Base-by-base conservation (phyloP, 1,140 invertebrate species). In the Orussus abietinus region DNA sequence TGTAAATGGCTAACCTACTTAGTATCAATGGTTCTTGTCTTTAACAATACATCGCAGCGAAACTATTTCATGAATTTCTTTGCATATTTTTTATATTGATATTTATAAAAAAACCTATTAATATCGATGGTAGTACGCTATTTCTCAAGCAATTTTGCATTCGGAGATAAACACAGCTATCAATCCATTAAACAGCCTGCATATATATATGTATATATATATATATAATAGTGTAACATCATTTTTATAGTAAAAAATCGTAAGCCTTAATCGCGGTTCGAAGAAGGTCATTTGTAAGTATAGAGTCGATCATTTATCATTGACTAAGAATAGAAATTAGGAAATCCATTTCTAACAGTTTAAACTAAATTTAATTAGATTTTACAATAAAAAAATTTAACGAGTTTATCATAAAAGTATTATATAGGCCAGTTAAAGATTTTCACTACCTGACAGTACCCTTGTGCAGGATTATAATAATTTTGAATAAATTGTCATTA, bases 91-190 rank as follows among this genome's bases (percentile, higher is more conserved):
- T n/a, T n/a, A n/a, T n/a, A n/a, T n/a, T n/a, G n/a, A n/a, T n/a
- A n/a, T n/a, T n/a, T n/a, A n/a, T n/a, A n/a, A n/a, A n/a, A n/a
- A n/a, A n/a, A n/a, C n/a, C n/a, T n/a, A n/a, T n/a, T n/a, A n/a
- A n/a, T n/a, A n/a, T n/a, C n/a, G n/a, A n/a, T n/a, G n/a, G n/a
- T 52, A 62, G 38, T 55, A 41, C 51, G 55, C 14, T 50, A 34
- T 45, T 56, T 59, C 51, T 51, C 51, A 65, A 64, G 58, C 60
- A 66, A 66, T 49, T 56, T 66, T 64, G 63, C 63, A 66, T 64
- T 58, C 60, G 55, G 58, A 61, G 44, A 55, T 53, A 49, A 62
- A 58, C 45, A 50, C 15, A 43, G 11, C 32, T 57, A 17, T 38
- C 13, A 5, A 13, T 28, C 29, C n/a, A n/a, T n/a, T n/a, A n/a